phyloP scores from a whole-genome alignment of 2,888 invertebrate genomes.

The Plusia festucae region DNA sequence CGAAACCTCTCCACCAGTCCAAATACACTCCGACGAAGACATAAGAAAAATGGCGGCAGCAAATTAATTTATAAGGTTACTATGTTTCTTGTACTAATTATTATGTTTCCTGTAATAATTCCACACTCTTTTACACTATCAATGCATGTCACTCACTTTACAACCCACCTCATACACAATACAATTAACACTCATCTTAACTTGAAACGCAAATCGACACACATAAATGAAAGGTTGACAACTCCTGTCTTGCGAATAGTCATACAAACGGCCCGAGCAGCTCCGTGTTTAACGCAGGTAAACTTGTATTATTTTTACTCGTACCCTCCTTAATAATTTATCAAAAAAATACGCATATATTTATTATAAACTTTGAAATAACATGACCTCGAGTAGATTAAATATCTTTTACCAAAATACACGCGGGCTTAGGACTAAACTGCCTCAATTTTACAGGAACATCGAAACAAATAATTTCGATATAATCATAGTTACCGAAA shows the following conservation, averaged over 20 bases:
- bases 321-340: neutral
- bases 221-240: constrained; percentile 2
- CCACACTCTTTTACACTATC: neutral
- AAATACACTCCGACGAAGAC: constrained; percentile 11
- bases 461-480: constrained; percentile 6
- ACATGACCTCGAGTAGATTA: neutral
- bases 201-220: too few relatives aligned
- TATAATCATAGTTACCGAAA: constrained; percentile 12
- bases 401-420: neutral
- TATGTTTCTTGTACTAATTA: neutral
- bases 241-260: neutral
- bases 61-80: neutral
- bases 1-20: constrained; percentile 29
- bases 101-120: too few relatives aligned
- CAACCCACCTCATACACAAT: neutral
- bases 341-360: neutral
- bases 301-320: constrained; percentile 2
- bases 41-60: neutral
- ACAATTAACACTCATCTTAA: too few relatives aligned
- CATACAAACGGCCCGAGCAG: neutral
- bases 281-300: constrained; percentile 1
- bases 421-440: neutral
- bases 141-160: neutral
- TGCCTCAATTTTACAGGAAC: constrained; percentile 4
- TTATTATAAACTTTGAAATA: neutral